phyloP scores from a whole-genome alignment of 2,888 invertebrate genomes.

The Taphrorychus bicolor region DNA sequence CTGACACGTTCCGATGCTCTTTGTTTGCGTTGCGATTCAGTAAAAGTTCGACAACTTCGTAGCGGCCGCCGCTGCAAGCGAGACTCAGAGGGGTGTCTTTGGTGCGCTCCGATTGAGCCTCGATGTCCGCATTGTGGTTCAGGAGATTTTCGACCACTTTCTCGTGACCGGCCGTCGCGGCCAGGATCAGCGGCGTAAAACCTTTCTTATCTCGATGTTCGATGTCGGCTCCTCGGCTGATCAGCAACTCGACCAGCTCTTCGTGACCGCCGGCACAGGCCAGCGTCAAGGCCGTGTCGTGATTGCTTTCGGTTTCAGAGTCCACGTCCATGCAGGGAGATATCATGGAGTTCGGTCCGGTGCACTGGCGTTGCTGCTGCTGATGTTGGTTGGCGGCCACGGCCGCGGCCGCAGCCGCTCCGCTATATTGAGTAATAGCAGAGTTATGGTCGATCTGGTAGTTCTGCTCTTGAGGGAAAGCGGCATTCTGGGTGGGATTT shows the following conservation, averaged over 20 bases:
- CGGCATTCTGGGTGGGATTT: conserved; percentile 52
- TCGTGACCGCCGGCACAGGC: conserved; percentile 98
- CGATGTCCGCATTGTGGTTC: conserved; percentile 95
- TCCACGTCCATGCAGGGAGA: conserved; percentile 86
- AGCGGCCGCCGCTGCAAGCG: conserved; percentile 96
- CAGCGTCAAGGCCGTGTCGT: conserved; percentile 96
- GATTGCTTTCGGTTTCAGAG: conserved; percentile 97
- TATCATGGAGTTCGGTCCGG: conserved; percentile 32
- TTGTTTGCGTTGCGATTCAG: conserved; percentile 92
- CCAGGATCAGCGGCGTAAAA: conserved; percentile 95
- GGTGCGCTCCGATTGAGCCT: conserved; percentile 98
- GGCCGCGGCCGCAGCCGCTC: conserved; percentile 38
- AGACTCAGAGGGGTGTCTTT: conserved; percentile 98
- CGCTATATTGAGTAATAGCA: conserved; percentile 54
- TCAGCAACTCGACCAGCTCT: conserved; percentile 90
- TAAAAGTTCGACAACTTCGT: conserved; percentile 93
- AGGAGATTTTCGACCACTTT: conserved; percentile 92
- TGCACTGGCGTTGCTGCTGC: conserved; percentile 44
- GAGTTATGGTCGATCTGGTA: conserved; percentile 63
- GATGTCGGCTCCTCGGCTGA: conserved; percentile 92
- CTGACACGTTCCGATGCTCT: conserved; percentile 97
- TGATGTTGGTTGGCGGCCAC: conserved; percentile 16
- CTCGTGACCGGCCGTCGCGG: conserved; percentile 95
- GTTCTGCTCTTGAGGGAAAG: conserved; percentile 60
- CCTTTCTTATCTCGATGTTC: conserved; percentile 97